phyloP scores from a whole-genome alignment of 2,797 vertebrate genomes.

The Rousettus madagascariensis region DNA sequence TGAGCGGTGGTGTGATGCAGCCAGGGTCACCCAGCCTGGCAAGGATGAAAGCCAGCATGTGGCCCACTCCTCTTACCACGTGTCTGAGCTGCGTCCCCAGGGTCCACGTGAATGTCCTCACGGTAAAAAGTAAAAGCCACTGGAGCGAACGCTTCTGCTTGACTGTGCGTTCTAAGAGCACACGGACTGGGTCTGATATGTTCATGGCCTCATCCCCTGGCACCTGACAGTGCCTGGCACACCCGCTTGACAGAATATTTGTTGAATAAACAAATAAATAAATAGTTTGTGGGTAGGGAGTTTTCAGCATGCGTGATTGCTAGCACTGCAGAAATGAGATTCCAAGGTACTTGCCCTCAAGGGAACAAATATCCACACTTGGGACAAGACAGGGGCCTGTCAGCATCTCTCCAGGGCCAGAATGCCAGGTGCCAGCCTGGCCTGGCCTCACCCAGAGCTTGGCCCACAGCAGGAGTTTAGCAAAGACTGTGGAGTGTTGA shows the following conservation, averaged over 20 bases:
- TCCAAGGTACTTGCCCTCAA: background rate
- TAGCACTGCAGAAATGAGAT: background rate
- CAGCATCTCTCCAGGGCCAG: background rate
- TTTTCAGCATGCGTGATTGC: background rate
- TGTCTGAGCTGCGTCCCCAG: background rate
- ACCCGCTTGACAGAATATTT: background rate
- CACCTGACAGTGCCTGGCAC: background rate
- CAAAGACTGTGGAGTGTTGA: background rate
- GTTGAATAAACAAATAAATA: conserved; percentile 8
- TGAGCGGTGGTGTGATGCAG: background rate
- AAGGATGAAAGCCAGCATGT: background rate
- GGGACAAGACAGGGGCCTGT: background rate
- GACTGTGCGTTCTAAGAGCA: background rate
- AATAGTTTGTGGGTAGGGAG: background rate
- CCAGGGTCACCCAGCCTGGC: background rate
- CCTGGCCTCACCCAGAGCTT: background rate
- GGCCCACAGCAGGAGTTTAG: background rate
- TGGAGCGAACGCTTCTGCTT: background rate
- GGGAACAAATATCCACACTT: background rate
- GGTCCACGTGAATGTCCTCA: background rate
- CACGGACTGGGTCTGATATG: background rate
- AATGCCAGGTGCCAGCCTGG: background rate
- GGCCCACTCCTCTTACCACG: background rate
- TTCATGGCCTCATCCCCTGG: background rate
- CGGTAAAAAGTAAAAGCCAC: background rate